A percentile compares a stretch with the other conserved stretches of the same genome.
phyloP scores from a whole-genome alignment of 2,113 vertebrate genomes.

The Erpornis zantholeuca region DNA sequence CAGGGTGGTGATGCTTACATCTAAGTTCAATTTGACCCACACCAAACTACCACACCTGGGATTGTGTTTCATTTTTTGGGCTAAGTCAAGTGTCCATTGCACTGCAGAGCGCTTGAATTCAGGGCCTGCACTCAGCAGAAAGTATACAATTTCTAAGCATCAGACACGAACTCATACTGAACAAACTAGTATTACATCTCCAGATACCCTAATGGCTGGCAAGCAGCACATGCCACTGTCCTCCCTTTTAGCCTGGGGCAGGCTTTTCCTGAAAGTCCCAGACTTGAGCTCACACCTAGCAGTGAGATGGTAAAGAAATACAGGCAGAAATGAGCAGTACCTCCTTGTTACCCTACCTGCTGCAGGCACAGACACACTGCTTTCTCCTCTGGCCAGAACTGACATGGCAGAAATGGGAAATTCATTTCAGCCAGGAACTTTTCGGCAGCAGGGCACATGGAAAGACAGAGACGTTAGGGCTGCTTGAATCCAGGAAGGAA shows the following conservation, averaged over 20 bases:
- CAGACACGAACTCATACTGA: not conserved
- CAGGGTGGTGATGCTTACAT: not conserved
- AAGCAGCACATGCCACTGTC: not conserved
- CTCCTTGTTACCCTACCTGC: not conserved
- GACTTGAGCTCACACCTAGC: not conserved
- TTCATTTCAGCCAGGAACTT: not conserved
- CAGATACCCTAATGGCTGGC: not conserved
- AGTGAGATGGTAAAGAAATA: not conserved
- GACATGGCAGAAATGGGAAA: not conserved
- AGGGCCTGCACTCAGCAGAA: not conserved
- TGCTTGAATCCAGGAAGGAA: not conserved
- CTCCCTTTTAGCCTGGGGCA: not conserved
- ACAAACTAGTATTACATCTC: not conserved
- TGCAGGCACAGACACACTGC: not conserved
- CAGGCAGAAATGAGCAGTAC: not conserved
- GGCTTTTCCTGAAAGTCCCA: not conserved
- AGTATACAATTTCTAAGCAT: not conserved
- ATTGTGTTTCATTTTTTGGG: not conserved
- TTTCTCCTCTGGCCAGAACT: not conserved
- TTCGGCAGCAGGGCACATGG: accelerated
- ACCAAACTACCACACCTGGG: not conserved
- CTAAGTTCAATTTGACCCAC: not conserved
- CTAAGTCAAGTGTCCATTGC: not conserved
- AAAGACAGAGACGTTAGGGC: not conserved
- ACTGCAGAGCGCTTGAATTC: not conserved